Evolutionary conservation across 2,113 vertebrate genomes (phyloP).

Genomic region (Pygoscelis antarcticus): DNA sequence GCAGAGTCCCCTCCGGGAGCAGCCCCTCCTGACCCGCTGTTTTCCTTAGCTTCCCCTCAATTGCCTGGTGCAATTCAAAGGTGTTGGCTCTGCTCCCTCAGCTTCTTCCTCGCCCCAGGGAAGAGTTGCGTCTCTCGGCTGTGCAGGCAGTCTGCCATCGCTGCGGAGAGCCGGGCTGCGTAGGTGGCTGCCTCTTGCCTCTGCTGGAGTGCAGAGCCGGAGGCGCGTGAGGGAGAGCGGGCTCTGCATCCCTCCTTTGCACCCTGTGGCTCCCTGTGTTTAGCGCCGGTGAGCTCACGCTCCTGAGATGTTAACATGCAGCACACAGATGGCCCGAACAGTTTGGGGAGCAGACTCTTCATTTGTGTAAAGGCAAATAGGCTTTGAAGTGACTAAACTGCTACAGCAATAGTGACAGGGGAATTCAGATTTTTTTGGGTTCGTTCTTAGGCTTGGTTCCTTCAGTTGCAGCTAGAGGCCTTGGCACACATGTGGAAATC

Average conservation of each 20-base stretch:
- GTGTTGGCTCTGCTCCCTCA: not conserved
- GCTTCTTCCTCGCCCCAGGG: not conserved
- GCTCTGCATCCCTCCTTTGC: not conserved
- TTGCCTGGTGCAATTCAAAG: not conserved
- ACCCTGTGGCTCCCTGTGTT: not conserved
- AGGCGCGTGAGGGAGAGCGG: not conserved
- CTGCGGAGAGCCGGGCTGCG: not conserved
- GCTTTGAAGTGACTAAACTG: conserved; percentile 53
- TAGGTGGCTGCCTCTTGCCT: not conserved
- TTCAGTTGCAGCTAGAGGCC: not conserved
- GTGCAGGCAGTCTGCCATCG: not conserved
- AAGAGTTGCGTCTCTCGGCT: not conserved
- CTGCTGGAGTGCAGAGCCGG: not conserved
- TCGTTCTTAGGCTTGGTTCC: not conserved
- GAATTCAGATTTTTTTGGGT: not conserved
- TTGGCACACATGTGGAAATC: not conserved
- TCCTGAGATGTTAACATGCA: not conserved
- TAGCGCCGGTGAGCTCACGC: not conserved
- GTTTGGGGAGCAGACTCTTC: conserved; percentile 63
- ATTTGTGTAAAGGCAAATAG: conserved; percentile 39
- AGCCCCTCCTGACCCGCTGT: not conserved
- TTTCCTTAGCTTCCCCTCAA: not conserved
- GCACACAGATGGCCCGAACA: conserved; percentile 65
- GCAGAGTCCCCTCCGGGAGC: not conserved
- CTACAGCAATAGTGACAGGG: not conserved